phyloP scores from a whole-genome alignment of 2,888 invertebrate genomes.

The Metopia argyrocephala region DNA sequence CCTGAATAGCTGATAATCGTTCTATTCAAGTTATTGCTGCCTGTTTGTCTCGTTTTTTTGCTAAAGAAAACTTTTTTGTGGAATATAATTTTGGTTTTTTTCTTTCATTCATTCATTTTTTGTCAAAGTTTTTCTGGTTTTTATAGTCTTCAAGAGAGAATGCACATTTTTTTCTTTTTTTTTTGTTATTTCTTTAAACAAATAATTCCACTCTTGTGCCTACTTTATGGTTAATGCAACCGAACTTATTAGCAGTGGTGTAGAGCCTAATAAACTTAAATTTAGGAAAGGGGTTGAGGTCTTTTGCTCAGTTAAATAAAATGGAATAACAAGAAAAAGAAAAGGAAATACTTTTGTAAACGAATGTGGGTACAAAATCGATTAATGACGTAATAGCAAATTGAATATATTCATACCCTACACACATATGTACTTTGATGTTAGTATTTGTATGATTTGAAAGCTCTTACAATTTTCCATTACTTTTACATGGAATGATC shows the following conservation, averaged over 20 bases:
- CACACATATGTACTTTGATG: too few relatives aligned
- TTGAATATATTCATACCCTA: too few relatives aligned
- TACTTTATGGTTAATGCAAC: slow-evolving; percentile 38
- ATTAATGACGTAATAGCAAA: too few relatives aligned
- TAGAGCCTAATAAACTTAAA: neutral
- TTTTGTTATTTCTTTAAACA: slow-evolving; percentile 33
- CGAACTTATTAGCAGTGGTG: neutral
- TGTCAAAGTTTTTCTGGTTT: slow-evolving; percentile 36
- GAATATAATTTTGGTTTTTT: neutral
- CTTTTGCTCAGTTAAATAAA: too few relatives aligned
- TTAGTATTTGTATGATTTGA: too few relatives aligned
- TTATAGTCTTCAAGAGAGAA: slow-evolving; percentile 37
- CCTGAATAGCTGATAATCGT: slow-evolving; percentile 45
- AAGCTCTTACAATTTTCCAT: too few relatives aligned
- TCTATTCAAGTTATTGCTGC: slow-evolving; percentile 50
- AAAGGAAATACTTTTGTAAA: too few relatives aligned
- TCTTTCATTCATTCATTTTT: slow-evolving; percentile 10
- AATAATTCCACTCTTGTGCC: slow-evolving; percentile 53
- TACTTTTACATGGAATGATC: too few relatives aligned
- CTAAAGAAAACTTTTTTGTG: slow-evolving; percentile 43
- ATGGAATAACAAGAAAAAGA: too few relatives aligned
- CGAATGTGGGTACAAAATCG: too few relatives aligned
- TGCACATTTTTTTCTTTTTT: slow-evolving; percentile 19
- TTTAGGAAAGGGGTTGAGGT: too few relatives aligned
- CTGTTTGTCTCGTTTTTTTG: slow-evolving; percentile 57